A percentile compares a stretch with the other conserved stretches of the same genome.
phyloP scores from a whole-genome alignment of 1,140 invertebrate species.

The Limonius californicus region DNA sequence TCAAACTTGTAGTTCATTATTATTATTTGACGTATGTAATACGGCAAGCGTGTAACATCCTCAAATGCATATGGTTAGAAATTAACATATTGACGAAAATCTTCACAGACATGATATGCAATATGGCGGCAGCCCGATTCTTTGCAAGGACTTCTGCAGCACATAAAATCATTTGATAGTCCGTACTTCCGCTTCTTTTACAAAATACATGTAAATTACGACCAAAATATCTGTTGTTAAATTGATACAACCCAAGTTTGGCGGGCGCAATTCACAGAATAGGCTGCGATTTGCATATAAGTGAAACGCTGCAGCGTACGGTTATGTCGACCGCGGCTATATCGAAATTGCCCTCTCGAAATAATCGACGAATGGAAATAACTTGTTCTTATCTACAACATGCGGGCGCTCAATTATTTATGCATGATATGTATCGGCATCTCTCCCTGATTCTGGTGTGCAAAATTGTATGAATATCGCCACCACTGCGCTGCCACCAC shows the following conservation, averaged over 20 bases:
- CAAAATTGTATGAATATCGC: too few relatives aligned
- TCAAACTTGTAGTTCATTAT: neutral
- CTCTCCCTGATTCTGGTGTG: neutral
- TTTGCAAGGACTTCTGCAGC: too few relatives aligned
- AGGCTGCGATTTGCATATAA: constrained; percentile 6
- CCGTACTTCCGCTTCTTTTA: too few relatives aligned
- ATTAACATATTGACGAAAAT: too few relatives aligned
- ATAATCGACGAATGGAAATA: constrained; percentile 9
- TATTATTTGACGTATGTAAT: too few relatives aligned
- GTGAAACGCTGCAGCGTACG: constrained; percentile 1
- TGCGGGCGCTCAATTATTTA: constrained; percentile 6
- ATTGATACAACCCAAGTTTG: constrained; percentile 4
- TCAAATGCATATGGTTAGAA: too few relatives aligned
- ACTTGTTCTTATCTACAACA: constrained; percentile 8
- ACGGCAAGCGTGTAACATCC: too few relatives aligned
- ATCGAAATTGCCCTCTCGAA: constrained; percentile 4
- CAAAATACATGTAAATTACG: neutral
- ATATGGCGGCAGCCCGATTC: too few relatives aligned
- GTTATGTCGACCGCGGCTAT: constrained; percentile 1
- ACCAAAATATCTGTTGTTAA: constrained; percentile 4
- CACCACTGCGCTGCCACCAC: too few relatives aligned
- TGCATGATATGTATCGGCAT: neutral
- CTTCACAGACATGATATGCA: too few relatives aligned
- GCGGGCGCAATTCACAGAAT: neutral
- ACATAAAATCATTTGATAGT: too few relatives aligned